phyloP scores from a whole-genome alignment of 2,797 vertebrate species.

The Phoebastria nigripes region DNA sequence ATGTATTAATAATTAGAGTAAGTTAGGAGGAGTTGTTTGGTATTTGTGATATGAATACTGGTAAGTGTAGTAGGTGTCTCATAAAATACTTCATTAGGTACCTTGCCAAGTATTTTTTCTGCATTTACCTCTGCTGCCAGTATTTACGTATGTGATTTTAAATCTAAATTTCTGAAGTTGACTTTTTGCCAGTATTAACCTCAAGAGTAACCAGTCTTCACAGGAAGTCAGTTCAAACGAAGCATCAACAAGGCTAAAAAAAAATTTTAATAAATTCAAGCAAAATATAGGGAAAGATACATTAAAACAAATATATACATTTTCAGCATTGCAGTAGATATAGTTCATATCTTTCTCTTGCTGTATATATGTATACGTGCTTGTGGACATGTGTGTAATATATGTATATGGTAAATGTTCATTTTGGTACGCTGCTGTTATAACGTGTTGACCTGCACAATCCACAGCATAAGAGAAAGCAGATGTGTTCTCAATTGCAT shows the following conservation, averaged over 20 bases:
- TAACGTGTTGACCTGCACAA: background rate
- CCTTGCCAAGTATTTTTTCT: background rate
- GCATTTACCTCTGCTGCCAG: background rate
- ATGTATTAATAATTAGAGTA: background rate
- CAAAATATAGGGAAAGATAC: background rate
- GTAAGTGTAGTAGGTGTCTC: background rate
- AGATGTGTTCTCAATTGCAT: background rate
- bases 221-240: background rate
- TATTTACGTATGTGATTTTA: background rate
- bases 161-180: background rate
- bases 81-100: background rate
- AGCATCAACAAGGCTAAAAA: background rate
- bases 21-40: background rate
- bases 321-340: background rate
- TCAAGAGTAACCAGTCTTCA: background rate
- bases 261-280: background rate
- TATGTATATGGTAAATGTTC: background rate
- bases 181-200: background rate
- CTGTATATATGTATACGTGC: background rate
- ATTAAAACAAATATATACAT: background rate
- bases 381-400: rapidly evolving
- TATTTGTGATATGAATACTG: background rate
- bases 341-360: background rate
- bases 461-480: background rate
- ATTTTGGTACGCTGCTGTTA: background rate